Percentiles rank a stretch among this genome's conserved stretches.
phyloP scores from a whole-genome alignment of 1,140 invertebrate species.

The Penaeus vannamei region DNA sequence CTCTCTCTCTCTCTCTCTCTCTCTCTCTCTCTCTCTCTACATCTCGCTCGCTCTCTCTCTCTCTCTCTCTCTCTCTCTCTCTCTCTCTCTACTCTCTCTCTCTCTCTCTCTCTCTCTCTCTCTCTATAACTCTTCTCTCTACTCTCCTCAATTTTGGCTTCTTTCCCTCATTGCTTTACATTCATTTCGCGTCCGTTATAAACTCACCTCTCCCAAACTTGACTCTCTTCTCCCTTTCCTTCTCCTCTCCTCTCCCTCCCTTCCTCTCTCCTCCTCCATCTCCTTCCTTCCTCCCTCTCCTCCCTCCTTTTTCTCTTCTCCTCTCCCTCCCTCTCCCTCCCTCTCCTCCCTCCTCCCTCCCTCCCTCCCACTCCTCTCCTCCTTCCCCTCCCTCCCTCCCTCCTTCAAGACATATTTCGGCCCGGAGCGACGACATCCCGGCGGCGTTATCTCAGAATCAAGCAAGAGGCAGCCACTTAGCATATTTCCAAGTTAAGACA shows the following conservation, averaged over 20 bases:
- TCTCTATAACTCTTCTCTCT: not conserved
- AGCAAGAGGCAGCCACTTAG: too few species aligned
- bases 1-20: not conserved
- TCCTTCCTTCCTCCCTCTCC: constrained; percentile 39
- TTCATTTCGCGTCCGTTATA: too few species aligned
- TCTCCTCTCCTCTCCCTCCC: not conserved
- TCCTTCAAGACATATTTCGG: not conserved
- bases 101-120: not conserved
- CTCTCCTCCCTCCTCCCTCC: not conserved
- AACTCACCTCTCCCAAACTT: too few species aligned
- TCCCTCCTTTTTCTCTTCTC: constrained; percentile 34
- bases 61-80: not conserved
- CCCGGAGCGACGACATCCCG: too few species aligned
- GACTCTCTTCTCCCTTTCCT: not conserved
- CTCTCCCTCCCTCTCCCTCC: constrained; percentile 30
- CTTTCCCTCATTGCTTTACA: too few species aligned
- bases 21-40: not conserved
- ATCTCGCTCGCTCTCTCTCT: not conserved
- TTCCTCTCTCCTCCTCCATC: constrained; percentile 11
- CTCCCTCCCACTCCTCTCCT: not conserved
- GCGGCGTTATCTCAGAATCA: too few species aligned
- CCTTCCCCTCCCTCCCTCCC: not conserved
- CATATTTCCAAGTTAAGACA: too few species aligned
- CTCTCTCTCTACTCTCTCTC: constrained; percentile 13
- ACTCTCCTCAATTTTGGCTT: not conserved